Evolutionary conservation across 2,113 vertebrate genomes (phyloP).

Genomic region (Bubalus kerabau): DNA sequence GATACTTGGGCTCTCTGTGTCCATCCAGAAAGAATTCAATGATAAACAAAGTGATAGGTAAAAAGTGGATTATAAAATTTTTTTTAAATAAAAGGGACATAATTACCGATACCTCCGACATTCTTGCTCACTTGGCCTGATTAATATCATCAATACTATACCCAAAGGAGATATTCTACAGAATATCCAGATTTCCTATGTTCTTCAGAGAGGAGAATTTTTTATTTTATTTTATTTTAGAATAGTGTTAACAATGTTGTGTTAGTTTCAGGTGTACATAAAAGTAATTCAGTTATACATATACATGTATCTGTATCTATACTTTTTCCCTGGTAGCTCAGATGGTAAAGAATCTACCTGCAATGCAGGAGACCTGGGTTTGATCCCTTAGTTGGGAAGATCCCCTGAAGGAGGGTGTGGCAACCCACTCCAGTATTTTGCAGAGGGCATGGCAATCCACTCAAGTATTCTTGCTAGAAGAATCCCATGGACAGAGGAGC

Average conservation of each 20-base stretch:
- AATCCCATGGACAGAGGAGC: not conserved
- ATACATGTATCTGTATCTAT: not conserved
- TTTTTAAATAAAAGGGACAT: not conserved
- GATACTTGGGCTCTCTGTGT: not conserved
- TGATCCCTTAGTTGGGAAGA: not conserved
- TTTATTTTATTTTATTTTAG: not conserved
- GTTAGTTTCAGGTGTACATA: not conserved
- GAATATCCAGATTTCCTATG: not conserved
- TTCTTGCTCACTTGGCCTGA: not conserved
- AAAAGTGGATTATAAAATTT: not conserved
- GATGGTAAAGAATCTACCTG: not conserved
- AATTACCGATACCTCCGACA: not conserved
- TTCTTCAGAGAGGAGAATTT: not conserved
- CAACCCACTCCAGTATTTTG: not conserved
- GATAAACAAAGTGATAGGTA: not conserved
- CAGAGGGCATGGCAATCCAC: not conserved
- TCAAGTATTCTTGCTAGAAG: not conserved
- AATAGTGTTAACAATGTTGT: not conserved
- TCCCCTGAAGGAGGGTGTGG: not conserved
- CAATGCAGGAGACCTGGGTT: not conserved
- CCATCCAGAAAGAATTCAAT: not conserved
- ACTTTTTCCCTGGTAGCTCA: not conserved
- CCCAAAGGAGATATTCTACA: not conserved
- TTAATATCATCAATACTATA: not conserved
- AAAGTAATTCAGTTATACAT: not conserved